These are phyloP conservation scores for Metacarcinus magister DNA, from an alignment of 2,888 invertebrate species.

Conservation along the genomic window DNA sequence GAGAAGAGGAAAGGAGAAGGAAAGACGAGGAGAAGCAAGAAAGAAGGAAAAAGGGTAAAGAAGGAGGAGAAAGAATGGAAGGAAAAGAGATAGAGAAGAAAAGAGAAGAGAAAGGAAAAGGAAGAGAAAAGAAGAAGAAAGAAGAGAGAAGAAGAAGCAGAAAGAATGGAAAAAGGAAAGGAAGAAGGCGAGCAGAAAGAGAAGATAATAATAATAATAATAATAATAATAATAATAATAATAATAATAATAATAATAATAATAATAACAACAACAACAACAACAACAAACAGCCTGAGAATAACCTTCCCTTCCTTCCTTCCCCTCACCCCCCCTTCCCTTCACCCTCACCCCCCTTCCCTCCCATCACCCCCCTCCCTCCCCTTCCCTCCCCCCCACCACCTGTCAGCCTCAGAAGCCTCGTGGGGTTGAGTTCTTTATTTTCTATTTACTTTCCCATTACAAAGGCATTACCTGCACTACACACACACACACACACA, in stretches of 20 bases:
- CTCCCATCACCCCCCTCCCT: no score
- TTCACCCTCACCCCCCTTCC: no score
- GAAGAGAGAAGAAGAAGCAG: background rate
- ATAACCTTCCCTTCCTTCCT: no score
- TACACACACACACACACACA: constrained; percentile 37
- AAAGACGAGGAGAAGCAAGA: background rate
- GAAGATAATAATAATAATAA: background rate
- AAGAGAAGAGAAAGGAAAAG: background rate
- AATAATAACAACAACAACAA: no score
- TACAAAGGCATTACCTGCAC: background rate
- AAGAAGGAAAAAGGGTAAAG: background rate
- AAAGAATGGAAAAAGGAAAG: background rate
- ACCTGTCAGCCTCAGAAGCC: background rate
- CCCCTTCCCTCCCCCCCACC: background rate
- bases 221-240: no score
- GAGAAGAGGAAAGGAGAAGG: background rate
- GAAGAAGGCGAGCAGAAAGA: background rate
- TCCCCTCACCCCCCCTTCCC: no score
- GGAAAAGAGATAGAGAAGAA: background rate
- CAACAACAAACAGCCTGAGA: no score
- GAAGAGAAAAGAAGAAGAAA: background rate
- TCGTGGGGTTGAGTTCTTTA: background rate
- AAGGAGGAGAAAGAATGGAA: background rate
- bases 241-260: no score
- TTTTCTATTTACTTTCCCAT: background rate